Conservation (phyloP, 2,113 vertebrate genomes). For the Globicephala melas region DNA sequence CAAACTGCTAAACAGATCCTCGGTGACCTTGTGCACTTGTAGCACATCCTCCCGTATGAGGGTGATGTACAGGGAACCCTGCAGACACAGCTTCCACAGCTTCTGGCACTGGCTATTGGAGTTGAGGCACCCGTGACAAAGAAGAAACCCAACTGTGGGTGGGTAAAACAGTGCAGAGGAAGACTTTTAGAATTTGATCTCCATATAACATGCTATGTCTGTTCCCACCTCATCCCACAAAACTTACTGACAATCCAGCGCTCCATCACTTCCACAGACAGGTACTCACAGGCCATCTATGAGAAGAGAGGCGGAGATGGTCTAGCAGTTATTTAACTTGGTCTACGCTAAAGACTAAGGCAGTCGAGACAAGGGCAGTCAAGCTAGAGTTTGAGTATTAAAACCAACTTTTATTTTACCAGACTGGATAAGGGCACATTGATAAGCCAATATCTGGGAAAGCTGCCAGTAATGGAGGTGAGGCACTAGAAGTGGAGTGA, state of each 20-base stretch:
- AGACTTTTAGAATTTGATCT: background rate
- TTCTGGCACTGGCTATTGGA: slow-evolving; percentile 84
- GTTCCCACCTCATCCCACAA: background rate
- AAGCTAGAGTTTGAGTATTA: background rate
- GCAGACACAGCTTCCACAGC: slow-evolving; percentile 91
- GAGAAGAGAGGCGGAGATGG: background rate
- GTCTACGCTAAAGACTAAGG: background rate
- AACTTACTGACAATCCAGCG: slow-evolving; percentile 94
- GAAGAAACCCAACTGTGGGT: slow-evolving; percentile 90
- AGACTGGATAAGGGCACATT: background rate
- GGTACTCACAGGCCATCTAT: slow-evolving; percentile 95
- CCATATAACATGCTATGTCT: background rate
- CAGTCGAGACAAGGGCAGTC: background rate
- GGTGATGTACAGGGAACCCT: slow-evolving; percentile 88
- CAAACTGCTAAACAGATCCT: slow-evolving; percentile 88
- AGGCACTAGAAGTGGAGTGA: background rate
- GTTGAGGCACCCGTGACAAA: slow-evolving; percentile 90
- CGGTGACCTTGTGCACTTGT: slow-evolving; percentile 90
- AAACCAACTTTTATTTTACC: slow-evolving; percentile 5
- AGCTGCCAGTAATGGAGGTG: background rate
- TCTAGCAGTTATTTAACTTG: background rate
- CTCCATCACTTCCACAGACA: slow-evolving; percentile 94
- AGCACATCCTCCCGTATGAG: slow-evolving; percentile 91
- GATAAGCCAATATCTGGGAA: background rate
- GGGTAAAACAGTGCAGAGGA: background rate